A percentile compares a stretch with the other conserved stretches of the same genome.
phyloP scores from a whole-genome alignment of 2,113 vertebrate genomes.

The Dermatemys mawii region DNA sequence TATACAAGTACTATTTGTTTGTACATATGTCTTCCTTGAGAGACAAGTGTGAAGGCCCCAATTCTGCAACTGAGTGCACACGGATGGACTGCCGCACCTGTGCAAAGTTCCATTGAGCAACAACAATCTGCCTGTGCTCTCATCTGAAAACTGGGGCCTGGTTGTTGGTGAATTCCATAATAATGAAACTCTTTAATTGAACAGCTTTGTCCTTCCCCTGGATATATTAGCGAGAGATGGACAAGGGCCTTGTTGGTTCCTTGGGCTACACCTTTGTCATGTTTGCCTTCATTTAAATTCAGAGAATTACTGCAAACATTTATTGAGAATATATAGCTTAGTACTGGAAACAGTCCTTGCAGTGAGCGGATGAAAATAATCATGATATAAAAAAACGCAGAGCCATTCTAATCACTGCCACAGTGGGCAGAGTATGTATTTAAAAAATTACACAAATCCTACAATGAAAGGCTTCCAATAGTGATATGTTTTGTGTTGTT shows the following conservation, averaged over 20 bases:
- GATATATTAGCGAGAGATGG: neutral
- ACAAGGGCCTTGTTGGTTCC: neutral
- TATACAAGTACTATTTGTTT: fast-evolving
- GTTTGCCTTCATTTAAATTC: neutral
- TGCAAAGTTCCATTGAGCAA: neutral
- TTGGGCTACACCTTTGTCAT: neutral
- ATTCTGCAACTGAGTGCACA: neutral
- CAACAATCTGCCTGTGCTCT: neutral
- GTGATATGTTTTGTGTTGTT: neutral
- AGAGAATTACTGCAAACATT: neutral
- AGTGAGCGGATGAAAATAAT: neutral
- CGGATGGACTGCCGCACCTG: neutral
- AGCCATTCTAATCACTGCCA: neutral
- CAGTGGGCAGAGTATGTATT: neutral
- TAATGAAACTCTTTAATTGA: neutral
- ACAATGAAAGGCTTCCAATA: slow-evolving; percentile 1
- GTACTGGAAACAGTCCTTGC: neutral
- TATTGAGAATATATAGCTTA: neutral
- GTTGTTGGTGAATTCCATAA: neutral
- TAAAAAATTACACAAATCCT: slow-evolving; percentile 3
- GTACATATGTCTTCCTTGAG: neutral
- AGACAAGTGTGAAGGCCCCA: neutral
- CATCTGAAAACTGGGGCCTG: neutral
- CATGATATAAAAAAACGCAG: neutral
- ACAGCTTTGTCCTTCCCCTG: neutral